Evolutionary conservation across 2,797 vertebrate genomes (phyloP).

Genomic region (Chromis chromis): DNA sequence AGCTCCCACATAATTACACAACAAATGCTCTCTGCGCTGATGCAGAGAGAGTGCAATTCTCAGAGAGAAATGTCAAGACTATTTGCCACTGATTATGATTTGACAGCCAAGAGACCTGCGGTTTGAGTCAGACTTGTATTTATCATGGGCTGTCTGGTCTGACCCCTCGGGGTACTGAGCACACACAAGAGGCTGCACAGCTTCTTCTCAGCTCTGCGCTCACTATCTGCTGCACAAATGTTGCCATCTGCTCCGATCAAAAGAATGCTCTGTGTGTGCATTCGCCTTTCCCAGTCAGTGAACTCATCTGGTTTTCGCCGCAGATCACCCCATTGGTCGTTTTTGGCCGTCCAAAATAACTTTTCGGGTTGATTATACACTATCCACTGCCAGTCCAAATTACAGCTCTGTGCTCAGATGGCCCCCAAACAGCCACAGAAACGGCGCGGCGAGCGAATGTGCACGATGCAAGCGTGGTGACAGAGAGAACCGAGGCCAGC

Average conservation of each 20-base stretch:
- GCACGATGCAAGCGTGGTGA: constrained; percentile 52
- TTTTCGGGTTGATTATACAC: constrained; percentile 84
- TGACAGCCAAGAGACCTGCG: constrained; percentile 66
- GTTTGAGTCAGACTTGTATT: constrained; percentile 65
- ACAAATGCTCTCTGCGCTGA: constrained; percentile 13
- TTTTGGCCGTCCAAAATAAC: constrained; percentile 83
- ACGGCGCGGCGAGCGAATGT: constrained; percentile 48
- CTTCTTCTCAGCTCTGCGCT: constrained; percentile 40
- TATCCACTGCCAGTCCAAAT: constrained; percentile 84
- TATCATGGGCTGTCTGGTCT: constrained; percentile 57
- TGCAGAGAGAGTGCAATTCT: constrained; percentile 27
- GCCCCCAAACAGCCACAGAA: constrained; percentile 68
- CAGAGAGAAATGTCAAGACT: constrained; percentile 52
- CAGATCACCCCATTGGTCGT: constrained; percentile 73
- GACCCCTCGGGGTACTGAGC: constrained; percentile 55
- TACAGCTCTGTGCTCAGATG: constrained; percentile 80
- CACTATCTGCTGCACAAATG: constrained; percentile 56
- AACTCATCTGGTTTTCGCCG: constrained; percentile 80
- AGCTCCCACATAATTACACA: constrained; percentile 41
- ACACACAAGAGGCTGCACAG: constrained; percentile 33
- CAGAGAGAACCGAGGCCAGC: constrained; percentile 32
- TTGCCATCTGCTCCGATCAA: constrained; percentile 78
- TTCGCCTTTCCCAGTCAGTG: constrained; percentile 70
- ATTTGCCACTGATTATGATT: constrained; percentile 59
- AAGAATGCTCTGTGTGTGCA: constrained; percentile 56